Evolutionary conservation across 2,888 invertebrate genomes (phyloP), one percentile per base, ranked within the genome.

Genomic region (Gortyna flavago): DNA sequence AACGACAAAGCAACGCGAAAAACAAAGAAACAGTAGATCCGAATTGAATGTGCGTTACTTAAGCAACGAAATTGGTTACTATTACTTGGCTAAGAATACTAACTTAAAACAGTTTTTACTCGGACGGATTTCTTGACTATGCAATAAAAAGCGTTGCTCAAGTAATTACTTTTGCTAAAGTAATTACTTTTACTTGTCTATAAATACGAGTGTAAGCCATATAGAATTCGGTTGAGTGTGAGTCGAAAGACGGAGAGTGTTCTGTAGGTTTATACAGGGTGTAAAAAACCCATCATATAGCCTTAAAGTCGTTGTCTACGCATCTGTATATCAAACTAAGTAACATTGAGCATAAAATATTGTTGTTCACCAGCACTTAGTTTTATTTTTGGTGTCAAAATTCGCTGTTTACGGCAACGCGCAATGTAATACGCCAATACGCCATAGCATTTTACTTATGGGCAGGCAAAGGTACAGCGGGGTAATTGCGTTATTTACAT

Each of bases 211-310:
- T n/a, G n/a, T n/a, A n/a, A n/a, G n/a, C n/a, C n/a, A n/a, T 59
- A 16, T n/a, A 65, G 6, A 69, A 69, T 80, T 25, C 7, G 35
- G 54, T 0, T 7, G 25, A 62, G 69, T 7, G 29, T 11, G 69
- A 32, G 11, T 44, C 8, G 2, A 9, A 35, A 25, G 2, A 29
- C 9, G 7, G 21, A 48, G 0, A 0, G 29, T 7, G 75, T 75
- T 83, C 80, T 65, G 75, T 75, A 75, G 21, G 8, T 44, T n/a
- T 13, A 6, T 1, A 11, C 7, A 41, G 11, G 5, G n/a, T 57
- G 54, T n/a, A n/a, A 57, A 57, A 57, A 5, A n/a, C 11, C 11
- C 54, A 54, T 54, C 11, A 11, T 11, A 11, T 11, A 25, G 7
- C 16, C 48, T 7, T 48, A 48, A 2, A 48, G 25, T 5, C 54